Base-by-base conservation (phyloP, 2,113 vertebrate genomes). In the Heliornis fulica region DNA sequence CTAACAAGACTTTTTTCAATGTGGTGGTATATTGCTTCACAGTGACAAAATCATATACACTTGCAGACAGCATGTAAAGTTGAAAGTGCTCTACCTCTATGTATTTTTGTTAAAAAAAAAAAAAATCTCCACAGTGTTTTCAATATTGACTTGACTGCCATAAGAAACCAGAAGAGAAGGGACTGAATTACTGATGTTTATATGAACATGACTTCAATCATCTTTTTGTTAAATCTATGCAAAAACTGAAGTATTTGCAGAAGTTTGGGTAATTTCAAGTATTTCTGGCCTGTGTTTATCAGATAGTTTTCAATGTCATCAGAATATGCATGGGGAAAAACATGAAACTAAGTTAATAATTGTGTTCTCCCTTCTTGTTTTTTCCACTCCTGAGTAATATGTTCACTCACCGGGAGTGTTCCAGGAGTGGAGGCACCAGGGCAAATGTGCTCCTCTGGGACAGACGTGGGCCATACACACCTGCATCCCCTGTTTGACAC, bases 341-440 rank as follows among this genome's bases (percentile, higher is more conserved):
- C 2, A 3, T 22, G 31, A 43, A 45, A 59, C 41, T 45, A 57
- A 45, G 53, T 43, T 28, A 74, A n/a, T 25, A 56, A 43, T n/a
- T 28, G 9, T n/a, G 13, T 50, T 40, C 41, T 26, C 4, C 28
- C 10, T 14, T 59, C n/a, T n/a, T n/a, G n/a, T n/a, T 68, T 63
- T 70, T 70, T n/a, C 9, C 43, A 65, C 32, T 64, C 72, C 45
- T 46, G 4, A 7, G 19, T 79, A 51, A 20, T 70, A 54, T 0
- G 0, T 77, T 87, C 34, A 41, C 13, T 63, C 0, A 0, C 23
- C 0, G 50, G 36, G 34, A 74, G 10, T 0, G 1, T 11, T 78
- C 12, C 7, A 28, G n/a, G 9, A 75, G 5, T 13, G 36, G 23
- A 91, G 7, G 13, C 23, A 70, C 75, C 23, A 75, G 50, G 6